These are phyloP conservation scores for Cheilinus undulatus DNA, from an alignment of 2,113 vertebrate species.

Conservation along the genomic window DNA sequence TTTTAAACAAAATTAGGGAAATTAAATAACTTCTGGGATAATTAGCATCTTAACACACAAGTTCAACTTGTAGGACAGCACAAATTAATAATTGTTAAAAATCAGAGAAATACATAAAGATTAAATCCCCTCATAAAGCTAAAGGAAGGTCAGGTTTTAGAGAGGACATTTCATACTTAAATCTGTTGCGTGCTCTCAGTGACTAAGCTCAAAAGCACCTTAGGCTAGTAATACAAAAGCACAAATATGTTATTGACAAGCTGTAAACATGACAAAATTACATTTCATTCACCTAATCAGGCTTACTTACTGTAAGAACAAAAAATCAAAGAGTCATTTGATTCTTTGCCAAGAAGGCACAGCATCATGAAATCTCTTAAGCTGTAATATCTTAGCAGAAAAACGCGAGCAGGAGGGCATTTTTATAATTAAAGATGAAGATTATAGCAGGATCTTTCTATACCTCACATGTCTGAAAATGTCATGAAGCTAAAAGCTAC, in stretches of 20 bases:
- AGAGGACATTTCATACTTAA: constrained; percentile 10
- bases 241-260: constrained; percentile 51
- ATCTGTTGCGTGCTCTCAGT: constrained; percentile 33
- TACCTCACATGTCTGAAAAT: not conserved
- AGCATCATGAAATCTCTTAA: constrained; percentile 59
- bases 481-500: too few species aligned
- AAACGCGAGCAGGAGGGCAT: constrained; percentile 8
- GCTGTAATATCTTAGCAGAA: constrained; percentile 52
- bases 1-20: not conserved
- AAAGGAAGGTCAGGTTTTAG: not conserved
- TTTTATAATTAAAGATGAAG: constrained; percentile 19
- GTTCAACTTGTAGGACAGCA: too few species aligned
- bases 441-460: constrained; percentile 34
- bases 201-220: constrained; percentile 51
- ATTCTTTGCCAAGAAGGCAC: constrained; percentile 28
- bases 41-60: too few species aligned
- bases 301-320: constrained; percentile 53
- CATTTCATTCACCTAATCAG: constrained; percentile 57
- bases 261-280: constrained; percentile 31
- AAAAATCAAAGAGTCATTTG: constrained; percentile 49
- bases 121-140: constrained; percentile 28
- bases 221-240: constrained; percentile 42
- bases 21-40: too few species aligned
- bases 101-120: not conserved
- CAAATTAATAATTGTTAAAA: constrained; percentile 2